A percentile compares a stretch with the other conserved stretches of the same genome.
phyloP scores from a whole-genome alignment of 2,888 invertebrate species.

The Hedya salicella region DNA sequence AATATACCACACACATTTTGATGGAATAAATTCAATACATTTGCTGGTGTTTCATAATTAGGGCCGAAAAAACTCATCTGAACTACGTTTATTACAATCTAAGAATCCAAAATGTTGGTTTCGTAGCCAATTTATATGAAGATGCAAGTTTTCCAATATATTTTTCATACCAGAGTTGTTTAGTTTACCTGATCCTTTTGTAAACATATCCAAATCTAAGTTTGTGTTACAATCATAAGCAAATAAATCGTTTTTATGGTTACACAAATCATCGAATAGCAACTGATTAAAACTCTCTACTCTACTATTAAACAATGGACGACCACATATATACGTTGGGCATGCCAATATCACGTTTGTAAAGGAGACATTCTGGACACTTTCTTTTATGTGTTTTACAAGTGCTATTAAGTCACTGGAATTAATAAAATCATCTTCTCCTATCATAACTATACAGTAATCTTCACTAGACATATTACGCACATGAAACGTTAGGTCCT shows the following conservation, averaged over 20 bases:
- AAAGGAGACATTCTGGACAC: background rate
- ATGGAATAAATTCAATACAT: constrained; percentile 2
- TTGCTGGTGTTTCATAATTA: background rate
- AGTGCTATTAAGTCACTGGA: background rate
- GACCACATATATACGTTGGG: background rate
- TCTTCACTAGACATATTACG: background rate
- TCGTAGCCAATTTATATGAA: background rate
- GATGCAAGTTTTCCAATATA: constrained; percentile 4
- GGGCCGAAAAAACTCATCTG: constrained; percentile 6
- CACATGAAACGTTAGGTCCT: background rate
- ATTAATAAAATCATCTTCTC: background rate
- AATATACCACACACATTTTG: constrained; percentile 29
- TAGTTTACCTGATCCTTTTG: background rate
- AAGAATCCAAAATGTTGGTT: background rate
- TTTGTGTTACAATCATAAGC: constrained; percentile 3
- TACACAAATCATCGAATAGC: background rate
- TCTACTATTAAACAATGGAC: constrained; percentile 6
- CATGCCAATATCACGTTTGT: constrained; percentile 1
- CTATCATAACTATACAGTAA: constrained; percentile 12
- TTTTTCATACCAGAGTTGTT: constrained; percentile 11
- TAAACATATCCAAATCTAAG: constrained; percentile 3
- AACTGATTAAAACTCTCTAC: background rate
- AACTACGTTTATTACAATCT: background rate
- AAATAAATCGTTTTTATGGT: constrained; percentile 3
- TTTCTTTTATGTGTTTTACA: background rate